Conservation (phyloP, 2,797 vertebrate genomes). For the Etheostoma perlongum region DNA sequence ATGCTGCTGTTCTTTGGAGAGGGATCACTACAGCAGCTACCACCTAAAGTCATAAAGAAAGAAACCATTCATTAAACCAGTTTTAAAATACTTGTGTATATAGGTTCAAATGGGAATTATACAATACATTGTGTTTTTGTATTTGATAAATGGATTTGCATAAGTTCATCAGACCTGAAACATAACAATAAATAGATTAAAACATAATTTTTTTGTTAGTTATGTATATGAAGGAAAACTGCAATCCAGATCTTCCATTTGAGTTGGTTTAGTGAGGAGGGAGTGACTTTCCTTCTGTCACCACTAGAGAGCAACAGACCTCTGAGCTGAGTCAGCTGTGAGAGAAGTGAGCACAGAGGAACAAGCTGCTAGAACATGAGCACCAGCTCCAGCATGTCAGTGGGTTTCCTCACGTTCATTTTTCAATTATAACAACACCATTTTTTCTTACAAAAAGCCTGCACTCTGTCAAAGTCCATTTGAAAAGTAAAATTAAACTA, state of each 20-base stretch:
- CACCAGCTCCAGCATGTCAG: background rate
- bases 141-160: too few species aligned
- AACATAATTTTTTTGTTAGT: background rate
- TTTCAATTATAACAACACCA: background rate
- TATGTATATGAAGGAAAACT: background rate
- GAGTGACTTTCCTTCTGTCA: background rate
- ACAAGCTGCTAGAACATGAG: background rate
- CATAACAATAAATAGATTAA: too few species aligned
- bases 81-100: too few species aligned
- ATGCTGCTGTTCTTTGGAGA: too few species aligned
- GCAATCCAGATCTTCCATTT: background rate
- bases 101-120: too few species aligned
- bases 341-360: background rate
- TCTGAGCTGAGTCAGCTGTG: background rate
- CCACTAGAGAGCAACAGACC: slow-evolving; percentile 27
- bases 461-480: background rate
- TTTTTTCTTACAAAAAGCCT: background rate
- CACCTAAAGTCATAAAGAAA: too few species aligned
- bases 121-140: too few species aligned
- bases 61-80: too few species aligned
- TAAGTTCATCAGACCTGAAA: too few species aligned
- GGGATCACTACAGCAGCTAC: too few species aligned
- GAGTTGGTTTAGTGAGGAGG: background rate
- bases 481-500: background rate
- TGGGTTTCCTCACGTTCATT: too few species aligned